Conservation (phyloP, 2,888 invertebrate species). For the Aporophyla lueneburgensis region DNA sequence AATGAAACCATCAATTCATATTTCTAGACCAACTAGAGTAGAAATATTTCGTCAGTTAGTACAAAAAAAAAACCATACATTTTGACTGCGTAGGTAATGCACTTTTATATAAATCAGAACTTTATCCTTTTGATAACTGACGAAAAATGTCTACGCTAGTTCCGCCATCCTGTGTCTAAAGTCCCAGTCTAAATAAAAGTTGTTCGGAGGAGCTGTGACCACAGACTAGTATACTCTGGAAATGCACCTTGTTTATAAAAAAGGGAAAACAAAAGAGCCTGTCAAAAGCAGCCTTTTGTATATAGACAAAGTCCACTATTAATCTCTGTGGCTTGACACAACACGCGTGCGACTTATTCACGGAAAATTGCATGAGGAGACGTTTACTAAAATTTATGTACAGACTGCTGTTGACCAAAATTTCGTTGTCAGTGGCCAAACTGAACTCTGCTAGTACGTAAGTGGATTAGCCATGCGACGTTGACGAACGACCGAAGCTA, state of each 20-base stretch:
- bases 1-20: too few species aligned
- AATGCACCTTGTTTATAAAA: constrained; percentile 3
- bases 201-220: background rate
- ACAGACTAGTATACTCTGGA: background rate
- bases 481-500: constrained; percentile 72
- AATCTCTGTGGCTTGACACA: constrained; percentile 55
- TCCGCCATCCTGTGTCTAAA: too few species aligned
- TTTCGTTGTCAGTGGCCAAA: too few species aligned
- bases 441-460: constrained; percentile 65
- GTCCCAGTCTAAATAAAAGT: background rate
- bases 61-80: too few species aligned
- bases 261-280: constrained; percentile 33
- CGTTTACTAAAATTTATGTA: constrained; percentile 71
- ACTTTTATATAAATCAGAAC: too few species aligned
- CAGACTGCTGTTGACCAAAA: too few species aligned
- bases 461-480: constrained; percentile 77
- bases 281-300: constrained; percentile 37
- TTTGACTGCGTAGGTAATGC: too few species aligned
- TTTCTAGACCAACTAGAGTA: too few species aligned
- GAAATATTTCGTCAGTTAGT: too few species aligned
- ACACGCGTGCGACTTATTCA: constrained; percentile 46
- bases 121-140: too few species aligned
- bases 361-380: constrained; percentile 64
- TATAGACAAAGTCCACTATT: constrained; percentile 43
- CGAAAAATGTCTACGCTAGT: too few species aligned